phyloP scores from a whole-genome alignment of 2,888 invertebrate genomes.

The Esperia sulphurella region DNA sequence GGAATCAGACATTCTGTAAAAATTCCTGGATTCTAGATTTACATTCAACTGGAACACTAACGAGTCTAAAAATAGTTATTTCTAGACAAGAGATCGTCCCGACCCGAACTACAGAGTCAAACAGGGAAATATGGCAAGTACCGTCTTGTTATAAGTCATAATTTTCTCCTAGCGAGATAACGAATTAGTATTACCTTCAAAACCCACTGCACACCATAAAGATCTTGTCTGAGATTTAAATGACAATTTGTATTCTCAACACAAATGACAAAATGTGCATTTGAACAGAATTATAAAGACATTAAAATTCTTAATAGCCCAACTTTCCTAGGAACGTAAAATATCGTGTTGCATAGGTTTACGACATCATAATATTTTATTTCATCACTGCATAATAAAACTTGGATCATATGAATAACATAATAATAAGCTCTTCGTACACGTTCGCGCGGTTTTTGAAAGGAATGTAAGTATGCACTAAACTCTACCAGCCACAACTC shows the following conservation, averaged over 20 bases:
- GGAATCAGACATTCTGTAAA: constrained; percentile 30
- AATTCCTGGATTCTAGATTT: constrained; percentile 10
- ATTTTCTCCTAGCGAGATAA: constrained; percentile 1
- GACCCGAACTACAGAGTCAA: constrained; percentile 10
- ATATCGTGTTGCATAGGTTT: constrained; percentile 31
- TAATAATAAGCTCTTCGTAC: too few species aligned
- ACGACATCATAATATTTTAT: constrained; percentile 21
- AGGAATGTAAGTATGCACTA: too few species aligned
- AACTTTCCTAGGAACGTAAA: constrained; percentile 28
- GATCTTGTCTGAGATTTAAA: neutral
- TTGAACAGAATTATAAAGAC: constrained; percentile 13
- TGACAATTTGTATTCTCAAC: constrained; percentile 6
- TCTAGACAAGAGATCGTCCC: constrained; percentile 15
- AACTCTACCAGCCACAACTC: too few species aligned
- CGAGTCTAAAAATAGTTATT: constrained; percentile 24
- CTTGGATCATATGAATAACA: neutral
- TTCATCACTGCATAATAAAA: neutral
- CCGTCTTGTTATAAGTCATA: constrained; percentile 4
- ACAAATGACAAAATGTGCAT: neutral
- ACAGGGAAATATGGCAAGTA: too few species aligned
- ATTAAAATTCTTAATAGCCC: constrained; percentile 24
- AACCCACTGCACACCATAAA: neutral
- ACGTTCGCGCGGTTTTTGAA: too few species aligned
- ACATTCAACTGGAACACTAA: constrained; percentile 20
- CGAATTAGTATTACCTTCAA: neutral